A percentile compares a stretch with the other conserved stretches of the same genome.
phyloP scores from a whole-genome alignment of 2,113 vertebrate genomes.

The Dermatemys mawii region DNA sequence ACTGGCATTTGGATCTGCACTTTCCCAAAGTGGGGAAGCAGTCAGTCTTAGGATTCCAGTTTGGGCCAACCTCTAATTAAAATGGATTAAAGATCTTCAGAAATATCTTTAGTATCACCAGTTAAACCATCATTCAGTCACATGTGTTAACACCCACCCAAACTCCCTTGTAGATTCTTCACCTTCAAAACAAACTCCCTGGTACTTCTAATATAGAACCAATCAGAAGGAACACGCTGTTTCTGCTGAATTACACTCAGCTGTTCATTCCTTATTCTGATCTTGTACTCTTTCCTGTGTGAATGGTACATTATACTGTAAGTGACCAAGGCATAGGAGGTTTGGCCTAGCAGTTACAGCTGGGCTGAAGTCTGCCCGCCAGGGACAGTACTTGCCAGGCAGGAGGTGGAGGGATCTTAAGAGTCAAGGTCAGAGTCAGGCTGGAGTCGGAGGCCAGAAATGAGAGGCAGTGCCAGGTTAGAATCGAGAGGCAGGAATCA shows the following conservation, averaged over 20 bases:
- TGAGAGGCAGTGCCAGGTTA: too few relatives aligned
- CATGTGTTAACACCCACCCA: background rate
- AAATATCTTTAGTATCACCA: background rate
- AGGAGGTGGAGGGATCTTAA: background rate
- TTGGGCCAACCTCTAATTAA: background rate
- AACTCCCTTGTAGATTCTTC: background rate
- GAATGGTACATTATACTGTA: background rate
- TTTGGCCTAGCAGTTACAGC: background rate
- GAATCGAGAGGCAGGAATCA: too few relatives aligned
- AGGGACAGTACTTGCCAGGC: background rate
- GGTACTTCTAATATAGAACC: background rate
- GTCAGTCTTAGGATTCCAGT: slow-evolving; percentile 3
- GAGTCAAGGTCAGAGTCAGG: background rate
- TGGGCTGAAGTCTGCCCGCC: background rate
- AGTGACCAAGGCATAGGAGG: background rate
- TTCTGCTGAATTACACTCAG: background rate
- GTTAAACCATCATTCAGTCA: background rate
- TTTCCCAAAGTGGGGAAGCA: background rate
- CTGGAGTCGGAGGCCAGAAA: background rate
- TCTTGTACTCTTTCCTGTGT: background rate
- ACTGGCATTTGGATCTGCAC: background rate
- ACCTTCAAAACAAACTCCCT: background rate
- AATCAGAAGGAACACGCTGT: background rate
- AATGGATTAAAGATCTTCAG: background rate
- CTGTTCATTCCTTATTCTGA: background rate